phyloP scores from a whole-genome alignment of 2,797 vertebrate genomes.

The Neosalanx taihuensis region DNA sequence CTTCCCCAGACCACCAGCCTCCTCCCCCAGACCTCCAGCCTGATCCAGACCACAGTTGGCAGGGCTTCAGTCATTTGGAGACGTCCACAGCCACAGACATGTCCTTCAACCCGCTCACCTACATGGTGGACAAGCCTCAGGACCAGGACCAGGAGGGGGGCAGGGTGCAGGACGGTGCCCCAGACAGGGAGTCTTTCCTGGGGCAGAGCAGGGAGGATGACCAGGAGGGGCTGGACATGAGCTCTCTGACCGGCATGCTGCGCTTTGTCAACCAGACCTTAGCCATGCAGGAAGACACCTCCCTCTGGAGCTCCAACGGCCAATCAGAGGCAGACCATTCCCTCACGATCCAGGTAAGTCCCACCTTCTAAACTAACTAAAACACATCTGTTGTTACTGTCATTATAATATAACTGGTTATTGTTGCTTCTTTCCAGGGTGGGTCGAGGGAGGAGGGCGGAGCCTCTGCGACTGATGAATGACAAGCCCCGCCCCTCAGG shows the following conservation, averaged over 20 bases:
- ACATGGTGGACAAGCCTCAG: constrained; percentile 59
- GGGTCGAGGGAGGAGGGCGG: constrained; percentile 22
- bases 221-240: constrained; percentile 46
- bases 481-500: background rate
- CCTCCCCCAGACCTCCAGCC: background rate
- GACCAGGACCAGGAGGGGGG: constrained; percentile 43
- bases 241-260: constrained; percentile 70
- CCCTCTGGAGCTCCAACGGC: constrained; percentile 42
- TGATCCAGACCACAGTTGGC: constrained; percentile 56
- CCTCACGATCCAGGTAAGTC: constrained; percentile 12
- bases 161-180: constrained; percentile 8
- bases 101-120: constrained; percentile 82
- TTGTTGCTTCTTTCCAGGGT: constrained; percentile 19
- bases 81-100: constrained; percentile 57
- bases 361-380: background rate
- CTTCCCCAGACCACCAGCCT: constrained; percentile 10
- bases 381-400: background rate
- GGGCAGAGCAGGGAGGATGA: constrained; percentile 42
- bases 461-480: constrained; percentile 1
- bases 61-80: constrained; percentile 54
- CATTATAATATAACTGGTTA: background rate
- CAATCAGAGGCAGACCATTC: background rate
- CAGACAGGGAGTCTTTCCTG: constrained; percentile 35
- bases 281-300: constrained; percentile 67
- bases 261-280: constrained; percentile 73